A percentile compares a stretch with the other conserved stretches of the same genome.
phyloP scores from a whole-genome alignment of 2,113 vertebrate genomes.

The Neogale vison region DNA sequence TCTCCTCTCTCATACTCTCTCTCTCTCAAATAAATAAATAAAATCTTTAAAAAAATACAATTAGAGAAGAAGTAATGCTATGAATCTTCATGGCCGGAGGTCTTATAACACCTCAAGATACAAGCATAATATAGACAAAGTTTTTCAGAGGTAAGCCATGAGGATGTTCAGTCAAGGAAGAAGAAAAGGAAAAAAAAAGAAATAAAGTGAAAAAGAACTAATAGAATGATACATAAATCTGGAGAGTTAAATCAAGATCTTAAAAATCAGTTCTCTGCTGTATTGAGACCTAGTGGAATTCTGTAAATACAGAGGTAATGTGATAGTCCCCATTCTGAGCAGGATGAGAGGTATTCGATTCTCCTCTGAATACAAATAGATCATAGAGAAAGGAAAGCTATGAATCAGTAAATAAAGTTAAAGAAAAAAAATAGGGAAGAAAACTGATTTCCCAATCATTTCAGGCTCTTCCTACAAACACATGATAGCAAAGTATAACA shows the following conservation, averaged over 20 bases:
- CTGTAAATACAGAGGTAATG: conserved; percentile 26
- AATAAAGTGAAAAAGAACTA: background rate
- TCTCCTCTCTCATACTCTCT: too few relatives aligned
- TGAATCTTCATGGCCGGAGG: background rate
- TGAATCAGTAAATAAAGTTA: conserved; percentile 23
- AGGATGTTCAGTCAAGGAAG: background rate
- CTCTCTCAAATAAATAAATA: too few relatives aligned
- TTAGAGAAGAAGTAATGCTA: background rate
- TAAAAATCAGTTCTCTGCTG: conserved; percentile 67
- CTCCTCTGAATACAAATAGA: conserved; percentile 41
- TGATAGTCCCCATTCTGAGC: background rate
- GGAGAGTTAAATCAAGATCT: background rate
- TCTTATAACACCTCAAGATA: background rate
- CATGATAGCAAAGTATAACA: background rate
- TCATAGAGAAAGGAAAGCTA: conserved; percentile 28
- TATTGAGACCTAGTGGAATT: background rate
- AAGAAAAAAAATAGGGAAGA: background rate
- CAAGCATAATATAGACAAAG: background rate
- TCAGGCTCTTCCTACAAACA: background rate
- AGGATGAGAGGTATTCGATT: conserved; percentile 42
- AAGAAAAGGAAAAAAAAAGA: background rate
- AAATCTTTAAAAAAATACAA: background rate
- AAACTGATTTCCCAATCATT: background rate
- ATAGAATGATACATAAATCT: conserved; percentile 38
- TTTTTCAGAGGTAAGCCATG: background rate